A percentile compares a stretch with the other conserved stretches of the same genome.
phyloP scores from a whole-genome alignment of 2,113 vertebrate species.

The Zosterops borbonicus region DNA sequence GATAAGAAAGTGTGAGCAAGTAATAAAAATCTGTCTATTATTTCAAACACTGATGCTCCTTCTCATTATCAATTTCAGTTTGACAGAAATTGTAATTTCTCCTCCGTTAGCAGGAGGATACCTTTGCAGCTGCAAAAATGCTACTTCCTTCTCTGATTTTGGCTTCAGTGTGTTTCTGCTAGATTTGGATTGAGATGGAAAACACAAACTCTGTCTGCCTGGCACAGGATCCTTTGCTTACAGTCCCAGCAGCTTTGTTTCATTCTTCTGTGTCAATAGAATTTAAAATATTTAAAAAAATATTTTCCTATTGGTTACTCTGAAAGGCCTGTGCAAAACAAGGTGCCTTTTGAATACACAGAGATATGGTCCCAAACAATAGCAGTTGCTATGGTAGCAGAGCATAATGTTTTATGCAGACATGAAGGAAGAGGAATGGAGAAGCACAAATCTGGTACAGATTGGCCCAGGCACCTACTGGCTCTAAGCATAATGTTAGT shows the following conservation, averaged over 20 bases:
- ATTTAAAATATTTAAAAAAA: neutral
- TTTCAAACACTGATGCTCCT: neutral
- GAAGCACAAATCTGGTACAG: neutral
- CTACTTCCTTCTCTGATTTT: neutral
- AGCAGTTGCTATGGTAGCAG: constrained; percentile 41
- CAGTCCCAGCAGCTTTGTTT: neutral
- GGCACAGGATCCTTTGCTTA: neutral
- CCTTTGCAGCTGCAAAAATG: neutral
- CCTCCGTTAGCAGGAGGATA: neutral
- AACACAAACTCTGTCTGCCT: neutral
- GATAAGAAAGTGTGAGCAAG: neutral
- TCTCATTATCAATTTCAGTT: neutral
- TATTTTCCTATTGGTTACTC: neutral
- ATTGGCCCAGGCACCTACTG: neutral
- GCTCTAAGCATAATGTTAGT: neutral
- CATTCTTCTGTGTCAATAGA: neutral
- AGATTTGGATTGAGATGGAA: neutral
- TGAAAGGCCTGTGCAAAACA: neutral
- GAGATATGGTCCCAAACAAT: neutral
- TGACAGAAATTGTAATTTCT: neutral
- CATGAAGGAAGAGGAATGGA: neutral
- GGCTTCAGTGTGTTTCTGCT: neutral
- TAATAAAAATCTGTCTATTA: neutral
- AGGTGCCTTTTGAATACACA: constrained; percentile 5
- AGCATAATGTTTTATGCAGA: neutral